Evolutionary conservation across 2,797 vertebrate genomes (phyloP), one percentile per base, ranked within the genome.

Genomic region (Nyctalus aviator): DNA sequence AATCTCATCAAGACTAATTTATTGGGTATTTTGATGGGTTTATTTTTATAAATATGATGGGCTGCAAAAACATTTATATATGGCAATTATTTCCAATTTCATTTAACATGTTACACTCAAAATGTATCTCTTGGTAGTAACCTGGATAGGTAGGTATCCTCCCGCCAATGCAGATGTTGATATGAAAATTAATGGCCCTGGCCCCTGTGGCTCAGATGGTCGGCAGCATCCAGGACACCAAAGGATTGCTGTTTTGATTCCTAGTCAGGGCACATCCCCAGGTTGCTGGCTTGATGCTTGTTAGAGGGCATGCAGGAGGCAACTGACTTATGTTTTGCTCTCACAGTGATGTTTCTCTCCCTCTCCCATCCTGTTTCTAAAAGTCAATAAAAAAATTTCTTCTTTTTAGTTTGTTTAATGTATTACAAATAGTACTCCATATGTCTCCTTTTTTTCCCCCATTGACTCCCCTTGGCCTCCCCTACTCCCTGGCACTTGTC

Each of bases 1-100:
- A 95, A 96, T 96, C 95, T 96, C 91, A 97, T 95, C 75, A 97
- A 95, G 84, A 90, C 87, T 94, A 94, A 97, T 95, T 96, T 95
- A 95, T 88, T 95, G 77, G 57, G 55, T 91, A 55, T 94, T 92
- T 95, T 90, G 87, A 93, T 97, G 84, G 64, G 88, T 94, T 95
- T 95, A 82, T 94, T 96, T 96, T 82, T 82, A 48, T 91, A 95
- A 96, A 91, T 90, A 93, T 94, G 91, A 95, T 95, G 41, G 68
- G 88, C 92, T 84, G 8, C 35, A 94, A 95, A 83, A 92, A 32
- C 9, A 83, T 75, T 93, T 88, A 30, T 79, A 27, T 93, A 48
- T 94, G 88, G 64, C 9, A 89, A 41, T 91, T 79, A 46, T 91
- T 96, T 96, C 50, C 35, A 77, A 93, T 71, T 93, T 77, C 76